Evolutionary conservation across 2,888 invertebrate species (phyloP), one percentile per base, ranked within the genome.

Genomic region (Netelia melanura): DNA sequence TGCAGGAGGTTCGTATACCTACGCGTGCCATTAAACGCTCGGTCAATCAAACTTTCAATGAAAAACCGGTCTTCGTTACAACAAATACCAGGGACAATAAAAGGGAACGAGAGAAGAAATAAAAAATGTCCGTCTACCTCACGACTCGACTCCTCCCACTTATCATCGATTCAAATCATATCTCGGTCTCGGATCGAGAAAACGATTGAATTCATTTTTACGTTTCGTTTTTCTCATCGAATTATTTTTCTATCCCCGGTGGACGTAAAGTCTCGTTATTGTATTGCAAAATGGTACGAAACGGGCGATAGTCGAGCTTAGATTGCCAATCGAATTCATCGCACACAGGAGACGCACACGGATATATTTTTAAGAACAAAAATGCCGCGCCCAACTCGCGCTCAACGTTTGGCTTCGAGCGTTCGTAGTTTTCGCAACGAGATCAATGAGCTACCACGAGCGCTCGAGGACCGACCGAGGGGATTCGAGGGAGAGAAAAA

Each of bases 41-140:
- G 71, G 61, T 85, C 82, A 79, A 79, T 85, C 75, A 82, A 81
- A 81, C 75, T 75, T 71, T 58, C 74, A 81, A 78, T 70, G 68
- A 74, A 76, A 84, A 84, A 68, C 84, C 74, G 64, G 77, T 84
- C 43, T 23, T 71, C 44, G 72, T 74, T 58, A 71, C 74, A 74
- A 78, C 25, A 74, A 38, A 83, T 70, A 67, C 43, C 52, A 58
- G n/a, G 21, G 67, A 25, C 54, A 58, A 68, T 64, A 48, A 64
- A 79, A 71, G 61, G 44, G n/a, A 52, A 75, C 21, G 70, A 52
- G 58, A 74, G 54, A 61, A 62, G 23, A 65, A 54, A 17, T 1
- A 52, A 43, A 38, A 58, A 61, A 75, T 30, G 21, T 8, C 43
- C 44, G 23, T 44, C 61, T 17, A 71, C 44, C 17, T 9, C 10